Percentiles rank a stretch among this genome's conserved stretches.
Evolutionary conservation across 2,113 vertebrate genomes (phyloP).

Genomic region (Cariama cristata): DNA sequence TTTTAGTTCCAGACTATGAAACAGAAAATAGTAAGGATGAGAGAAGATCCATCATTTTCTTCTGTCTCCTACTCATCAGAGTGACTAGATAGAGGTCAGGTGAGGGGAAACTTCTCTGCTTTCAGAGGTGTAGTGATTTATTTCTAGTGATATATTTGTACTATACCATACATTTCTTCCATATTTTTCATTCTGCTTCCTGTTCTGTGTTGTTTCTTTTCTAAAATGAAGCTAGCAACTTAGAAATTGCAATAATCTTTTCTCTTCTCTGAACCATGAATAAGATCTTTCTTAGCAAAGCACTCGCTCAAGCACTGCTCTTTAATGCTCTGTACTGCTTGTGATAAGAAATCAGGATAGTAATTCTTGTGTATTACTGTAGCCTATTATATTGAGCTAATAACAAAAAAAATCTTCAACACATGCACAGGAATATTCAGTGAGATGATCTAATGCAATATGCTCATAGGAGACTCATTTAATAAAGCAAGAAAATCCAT

Average conservation of each 20-base stretch:
- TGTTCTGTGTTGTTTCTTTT: not conserved
- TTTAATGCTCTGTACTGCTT: not conserved
- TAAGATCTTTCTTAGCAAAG: not conserved
- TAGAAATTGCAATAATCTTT: not conserved
- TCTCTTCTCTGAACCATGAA: not conserved
- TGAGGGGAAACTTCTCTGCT: not conserved
- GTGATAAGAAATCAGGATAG: conserved; percentile 1
- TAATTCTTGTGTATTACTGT: not conserved
- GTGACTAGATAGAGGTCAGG: not conserved
- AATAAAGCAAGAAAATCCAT: conserved; percentile 34
- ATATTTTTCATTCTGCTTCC: not conserved
- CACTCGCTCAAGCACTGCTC: not conserved
- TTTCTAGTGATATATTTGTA: not conserved
- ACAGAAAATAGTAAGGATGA: not conserved
- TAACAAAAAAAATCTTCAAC: conserved; percentile 1
- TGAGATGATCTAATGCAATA: not conserved
- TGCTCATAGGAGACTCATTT: conserved; percentile 15
- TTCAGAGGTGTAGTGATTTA: not conserved
- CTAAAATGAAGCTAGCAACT: not conserved
- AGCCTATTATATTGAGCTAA: conserved; percentile 19
- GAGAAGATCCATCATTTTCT: not conserved
- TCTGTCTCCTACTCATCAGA: not conserved
- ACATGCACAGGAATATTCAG: conserved; percentile 9
- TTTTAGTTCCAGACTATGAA: not conserved
- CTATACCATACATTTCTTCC: not conserved